These are phyloP conservation scores for Linepithema humile DNA, from an alignment of 1,140 invertebrate species.

Conservation along the genomic window DNA sequence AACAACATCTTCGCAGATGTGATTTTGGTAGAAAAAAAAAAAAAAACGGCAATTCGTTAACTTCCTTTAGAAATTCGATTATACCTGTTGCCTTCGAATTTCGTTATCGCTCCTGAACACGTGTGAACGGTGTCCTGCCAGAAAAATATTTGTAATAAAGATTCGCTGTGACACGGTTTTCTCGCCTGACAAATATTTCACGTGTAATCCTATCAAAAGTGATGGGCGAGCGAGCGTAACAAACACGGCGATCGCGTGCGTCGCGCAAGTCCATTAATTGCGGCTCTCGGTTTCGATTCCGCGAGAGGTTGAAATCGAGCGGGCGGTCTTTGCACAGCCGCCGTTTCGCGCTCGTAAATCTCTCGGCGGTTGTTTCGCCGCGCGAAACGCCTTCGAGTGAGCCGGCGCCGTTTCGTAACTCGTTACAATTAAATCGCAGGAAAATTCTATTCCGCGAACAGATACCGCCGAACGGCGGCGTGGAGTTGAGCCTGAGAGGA, in stretches of 20 bases:
- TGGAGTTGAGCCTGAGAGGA: background rate
- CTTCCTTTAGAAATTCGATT: background rate
- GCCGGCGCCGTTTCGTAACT: conserved; percentile 29
- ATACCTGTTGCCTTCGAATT: background rate
- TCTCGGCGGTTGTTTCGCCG: background rate
- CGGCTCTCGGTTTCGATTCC: conserved; percentile 33
- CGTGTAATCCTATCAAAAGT: conserved; percentile 19
- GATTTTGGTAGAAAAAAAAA: no score
- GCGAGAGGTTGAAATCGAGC: conserved; percentile 39
- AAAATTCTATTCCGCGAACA: background rate
- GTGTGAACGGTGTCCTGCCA: background rate
- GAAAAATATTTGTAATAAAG: background rate
- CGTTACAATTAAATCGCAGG: conserved; percentile 34
- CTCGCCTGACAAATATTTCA: background rate
- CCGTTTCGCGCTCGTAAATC: conserved; percentile 43
- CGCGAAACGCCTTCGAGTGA: background rate
- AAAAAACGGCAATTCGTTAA: no score
- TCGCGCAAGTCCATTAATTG: conserved; percentile 41
- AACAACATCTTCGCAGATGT: no score
- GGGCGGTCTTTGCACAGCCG: conserved; percentile 12
- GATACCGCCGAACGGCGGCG: background rate
- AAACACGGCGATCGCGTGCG: conserved; percentile 38
- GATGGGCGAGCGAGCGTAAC: conserved; percentile 1
- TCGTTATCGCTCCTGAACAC: background rate
- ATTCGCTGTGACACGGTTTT: background rate